Base-by-base conservation (phyloP, 2,888 invertebrate species). In the Conops quadrifasciatus region DNA sequence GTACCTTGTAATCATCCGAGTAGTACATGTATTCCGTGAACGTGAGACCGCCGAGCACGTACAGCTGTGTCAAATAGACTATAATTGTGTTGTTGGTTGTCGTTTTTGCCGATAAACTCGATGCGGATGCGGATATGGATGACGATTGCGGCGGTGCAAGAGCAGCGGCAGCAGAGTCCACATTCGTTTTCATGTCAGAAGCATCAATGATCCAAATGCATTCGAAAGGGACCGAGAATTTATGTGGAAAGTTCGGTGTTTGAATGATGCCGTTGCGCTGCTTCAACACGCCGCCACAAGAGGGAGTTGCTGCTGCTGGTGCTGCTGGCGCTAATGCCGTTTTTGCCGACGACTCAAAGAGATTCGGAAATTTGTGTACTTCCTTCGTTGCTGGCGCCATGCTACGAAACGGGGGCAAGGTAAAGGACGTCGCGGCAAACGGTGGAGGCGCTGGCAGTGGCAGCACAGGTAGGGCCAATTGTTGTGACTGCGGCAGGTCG, bases 141-240 rank as follows among this genome's bases (percentile, higher is more conserved):
- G 21, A 4, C 2, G 72, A 67, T 53, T 63, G 72, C 67, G 71
- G 62, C 53, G 77, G 73, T 15, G 78, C 78, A 51, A 36, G 5
- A 36, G 36, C 5, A 36, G 9, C 4, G 9, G 4, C 36, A 36
- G 9, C 4, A 36, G 36, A 7, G 36, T 36, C 36, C 36, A 36
- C 36, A 9, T 36, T 36, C 36, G 83, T 77, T 5, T 92, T 90
- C 79, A 84, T 72, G 71, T 88, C 88, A 75, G 92, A 91, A n/a
- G 93, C 91, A 81, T 94, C 93, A 81, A 96, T 93, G 72, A 96
- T 89, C 96, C 96, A 96, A 78, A 91, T 90, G 84, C 96, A 96
- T 77, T 90, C 90, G 73, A 95, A 91, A 19, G 96, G 96, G 56
- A 94, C 92, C 7, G 89, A 88, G 84, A 95, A 96, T 28, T 91